Evolutionary conservation across 1,140 invertebrate genomes (phyloP).

Genomic region (Penaeus chinensis): DNA sequence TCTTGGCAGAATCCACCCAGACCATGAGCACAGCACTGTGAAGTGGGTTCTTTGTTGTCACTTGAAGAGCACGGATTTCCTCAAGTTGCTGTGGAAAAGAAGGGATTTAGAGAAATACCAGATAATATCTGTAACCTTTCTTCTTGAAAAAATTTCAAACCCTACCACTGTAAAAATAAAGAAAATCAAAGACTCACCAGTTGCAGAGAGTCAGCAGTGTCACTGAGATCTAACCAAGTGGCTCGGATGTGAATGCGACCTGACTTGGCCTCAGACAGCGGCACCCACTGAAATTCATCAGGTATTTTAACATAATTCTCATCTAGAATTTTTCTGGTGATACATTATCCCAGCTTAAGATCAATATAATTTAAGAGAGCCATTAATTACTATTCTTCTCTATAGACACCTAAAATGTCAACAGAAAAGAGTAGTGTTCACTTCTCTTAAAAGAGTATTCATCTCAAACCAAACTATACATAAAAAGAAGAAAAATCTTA

Average conservation of each 20-base stretch:
- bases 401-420: background rate
- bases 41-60: constrained; percentile 77
- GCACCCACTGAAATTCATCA: constrained; percentile 81
- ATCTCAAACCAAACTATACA: background rate
- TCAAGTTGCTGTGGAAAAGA: constrained; percentile 68
- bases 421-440: background rate
- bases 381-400: background rate
- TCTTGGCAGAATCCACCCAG: constrained; percentile 89
- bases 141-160: background rate
- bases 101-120: background rate
- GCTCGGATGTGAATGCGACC: constrained; percentile 89
- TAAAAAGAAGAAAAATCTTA: too few relatives aligned
- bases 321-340: too few relatives aligned
- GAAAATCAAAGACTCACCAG: constrained; percentile 73
- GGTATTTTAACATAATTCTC: background rate
- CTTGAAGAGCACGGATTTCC: constrained; percentile 81
- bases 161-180: background rate
- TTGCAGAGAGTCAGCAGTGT: constrained; percentile 78
- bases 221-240: constrained; percentile 86
- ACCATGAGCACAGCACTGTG: constrained; percentile 77
- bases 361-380: too few relatives aligned
- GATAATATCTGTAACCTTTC: background rate
- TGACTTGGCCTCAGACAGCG: constrained; percentile 92
- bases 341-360: too few relatives aligned
- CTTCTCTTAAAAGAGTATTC: background rate